phyloP scores from a whole-genome alignment of 92 coral and sea anemone genomes.

The Scolanthus callimorphus region DNA sequence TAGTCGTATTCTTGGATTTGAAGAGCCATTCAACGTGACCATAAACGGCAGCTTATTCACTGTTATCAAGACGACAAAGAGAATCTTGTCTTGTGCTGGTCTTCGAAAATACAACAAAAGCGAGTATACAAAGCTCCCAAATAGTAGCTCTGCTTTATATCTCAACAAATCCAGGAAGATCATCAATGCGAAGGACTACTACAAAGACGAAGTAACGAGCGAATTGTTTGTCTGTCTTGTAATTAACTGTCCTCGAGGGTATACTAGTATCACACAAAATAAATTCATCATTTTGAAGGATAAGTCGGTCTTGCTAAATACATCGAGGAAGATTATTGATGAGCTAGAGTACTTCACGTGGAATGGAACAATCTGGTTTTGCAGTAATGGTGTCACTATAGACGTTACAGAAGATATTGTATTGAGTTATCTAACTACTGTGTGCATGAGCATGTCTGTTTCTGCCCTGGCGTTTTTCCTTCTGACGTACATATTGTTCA shows the following conservation, averaged over 20 bases:
- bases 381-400: constrained; percentile 18
- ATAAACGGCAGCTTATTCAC: constrained; percentile 1
- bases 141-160: constrained; percentile 17
- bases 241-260: constrained; percentile 24
- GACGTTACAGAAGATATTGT: background rate
- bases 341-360: constrained; percentile 8
- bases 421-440: background rate
- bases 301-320: constrained; percentile 31
- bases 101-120: constrained; percentile 3
- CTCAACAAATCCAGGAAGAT: constrained; percentile 17
- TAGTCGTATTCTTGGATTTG: background rate
- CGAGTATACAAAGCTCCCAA: constrained; percentile 23
- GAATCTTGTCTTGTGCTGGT: constrained; percentile 14
- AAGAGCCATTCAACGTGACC: constrained; percentile 3
- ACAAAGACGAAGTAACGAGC: background rate
- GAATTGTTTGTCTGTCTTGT: constrained; percentile 31
- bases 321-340: constrained; percentile 10
- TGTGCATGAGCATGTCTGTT: constrained; percentile 29
- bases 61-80: constrained; percentile 22
- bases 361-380: constrained; percentile 32
- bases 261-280: constrained; percentile 1
- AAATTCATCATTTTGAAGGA: constrained; percentile 24
- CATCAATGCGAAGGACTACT: constrained; percentile 7
- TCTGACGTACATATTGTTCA: constrained; percentile 50
- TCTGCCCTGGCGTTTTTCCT: constrained; percentile 22